A percentile compares a stretch with the other conserved stretches of the same genome.
phyloP scores from a whole-genome alignment of 2,797 vertebrate genomes.

The Streptopelia turtur region DNA sequence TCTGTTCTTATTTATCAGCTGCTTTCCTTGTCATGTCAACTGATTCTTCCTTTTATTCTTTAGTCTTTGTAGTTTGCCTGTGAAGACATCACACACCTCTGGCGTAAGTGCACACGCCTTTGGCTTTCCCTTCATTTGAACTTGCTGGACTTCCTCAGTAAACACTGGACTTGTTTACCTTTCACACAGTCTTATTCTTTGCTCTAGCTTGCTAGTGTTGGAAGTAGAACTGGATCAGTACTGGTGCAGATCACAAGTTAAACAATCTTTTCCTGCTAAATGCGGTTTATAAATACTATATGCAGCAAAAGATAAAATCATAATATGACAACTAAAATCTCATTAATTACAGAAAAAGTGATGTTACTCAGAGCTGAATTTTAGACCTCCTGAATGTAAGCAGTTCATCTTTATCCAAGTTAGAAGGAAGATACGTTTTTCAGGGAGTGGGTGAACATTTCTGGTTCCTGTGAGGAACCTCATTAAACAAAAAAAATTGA shows the following conservation, averaged over 20 bases:
- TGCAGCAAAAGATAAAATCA: not conserved
- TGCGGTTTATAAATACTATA: not conserved
- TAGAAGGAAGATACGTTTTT: not conserved
- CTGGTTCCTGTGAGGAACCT: not conserved
- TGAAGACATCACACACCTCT: not conserved
- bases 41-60: not conserved
- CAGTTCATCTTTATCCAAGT: not conserved
- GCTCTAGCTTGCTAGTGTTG: not conserved
- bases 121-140: not conserved
- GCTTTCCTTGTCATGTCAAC: not conserved
- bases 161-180: not conserved
- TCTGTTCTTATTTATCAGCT: not conserved
- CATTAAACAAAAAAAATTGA: not conserved
- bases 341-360: not conserved
- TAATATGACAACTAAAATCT: not conserved
- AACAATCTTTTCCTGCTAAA: not conserved
- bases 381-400: not conserved
- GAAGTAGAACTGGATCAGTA: not conserved
- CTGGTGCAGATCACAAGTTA: not conserved
- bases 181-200: not conserved
- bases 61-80: not conserved
- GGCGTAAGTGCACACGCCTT: fast-evolving
- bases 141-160: not conserved
- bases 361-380: not conserved
- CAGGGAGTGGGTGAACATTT: not conserved